Evolutionary conservation across 2,888 invertebrate species (phyloP).

Genomic region (Ommatoiulus sabulosus): DNA sequence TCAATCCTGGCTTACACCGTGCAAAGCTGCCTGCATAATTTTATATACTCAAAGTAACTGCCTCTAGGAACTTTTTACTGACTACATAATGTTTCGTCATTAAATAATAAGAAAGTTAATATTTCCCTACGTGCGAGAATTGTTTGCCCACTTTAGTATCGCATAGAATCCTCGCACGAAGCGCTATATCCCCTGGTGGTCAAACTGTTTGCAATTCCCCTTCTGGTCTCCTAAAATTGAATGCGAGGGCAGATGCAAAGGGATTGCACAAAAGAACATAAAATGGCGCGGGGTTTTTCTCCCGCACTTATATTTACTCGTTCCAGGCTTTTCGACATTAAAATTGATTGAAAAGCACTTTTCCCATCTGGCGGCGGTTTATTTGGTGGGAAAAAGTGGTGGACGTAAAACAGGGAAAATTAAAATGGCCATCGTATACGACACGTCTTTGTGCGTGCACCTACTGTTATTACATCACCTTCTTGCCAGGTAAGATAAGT

Average conservation of each 20-base stretch:
- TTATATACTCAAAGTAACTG: no score
- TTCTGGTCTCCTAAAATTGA: neutral
- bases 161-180: neutral
- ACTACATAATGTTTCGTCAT: no score
- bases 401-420: neutral
- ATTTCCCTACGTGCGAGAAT: no score
- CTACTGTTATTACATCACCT: no score
- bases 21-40: no score
- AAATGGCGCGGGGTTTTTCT: constrained; percentile 1
- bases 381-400: constrained; percentile 1
- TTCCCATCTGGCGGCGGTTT: constrained; percentile 9
- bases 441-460: neutral
- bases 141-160: no score
- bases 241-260: neutral
- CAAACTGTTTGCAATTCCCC: constrained; percentile 12
- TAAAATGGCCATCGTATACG: neutral
- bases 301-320: constrained; percentile 8
- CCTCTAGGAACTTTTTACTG: no score
- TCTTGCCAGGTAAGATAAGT: no score
- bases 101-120: no score
- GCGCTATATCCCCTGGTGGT: neutral
- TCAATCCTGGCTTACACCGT: no score
- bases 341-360: neutral
- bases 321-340: neutral
- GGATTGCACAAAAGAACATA: constrained; percentile 11